Evolutionary conservation across 2,797 vertebrate species (phyloP), one percentile per base, ranked within the genome.

Genomic region (Melanotaenia pygmaea): DNA sequence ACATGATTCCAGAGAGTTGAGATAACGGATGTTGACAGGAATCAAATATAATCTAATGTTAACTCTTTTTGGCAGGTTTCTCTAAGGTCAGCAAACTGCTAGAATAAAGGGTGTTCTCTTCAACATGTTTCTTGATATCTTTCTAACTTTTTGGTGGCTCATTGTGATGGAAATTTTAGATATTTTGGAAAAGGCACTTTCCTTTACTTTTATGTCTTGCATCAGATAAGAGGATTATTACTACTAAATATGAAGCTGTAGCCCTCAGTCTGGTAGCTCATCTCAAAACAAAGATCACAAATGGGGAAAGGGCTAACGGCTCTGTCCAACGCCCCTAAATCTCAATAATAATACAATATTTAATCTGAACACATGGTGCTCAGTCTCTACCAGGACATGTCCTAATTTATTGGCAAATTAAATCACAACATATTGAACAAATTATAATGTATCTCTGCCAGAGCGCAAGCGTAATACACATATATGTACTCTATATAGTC

Each of bases 1-100:
- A 66, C 18, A 10, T 3, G 9, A 61, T 24, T 77, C 40, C 38
- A 50, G 32, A 57, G 68, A 73, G 67, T 51, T 59, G 63, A 22
- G 75, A 73, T 82, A 73, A 62, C 73, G 9, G 68, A 80, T 70
- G 83, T 43, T 83, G 77, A 90, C 79, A 76, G 72, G 64, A 82
- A 80, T 86, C 80, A 79, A 72, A 87, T 32, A 30, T 54, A 58
- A 77, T 76, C 53, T 75, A 80, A 84, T 72, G 59, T 64, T 89
- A 84, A 84, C 59, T 75, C 53, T 43, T 32, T 50, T 74, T 85
- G 84, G 74, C 79, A 81, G 78, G 61, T 64, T 67, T 65, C 40
- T 51, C 40, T 59, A 43, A 70, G 58, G 72, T 79, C 59, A 63
- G 13, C 47, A 53, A 18, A 66, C 62, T 60, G 43, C 13, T 3